A percentile compares a stretch with the other conserved stretches of the same genome.
phyloP scores from a whole-genome alignment of 2,888 invertebrate species.

The Andrena hattorfiana region DNA sequence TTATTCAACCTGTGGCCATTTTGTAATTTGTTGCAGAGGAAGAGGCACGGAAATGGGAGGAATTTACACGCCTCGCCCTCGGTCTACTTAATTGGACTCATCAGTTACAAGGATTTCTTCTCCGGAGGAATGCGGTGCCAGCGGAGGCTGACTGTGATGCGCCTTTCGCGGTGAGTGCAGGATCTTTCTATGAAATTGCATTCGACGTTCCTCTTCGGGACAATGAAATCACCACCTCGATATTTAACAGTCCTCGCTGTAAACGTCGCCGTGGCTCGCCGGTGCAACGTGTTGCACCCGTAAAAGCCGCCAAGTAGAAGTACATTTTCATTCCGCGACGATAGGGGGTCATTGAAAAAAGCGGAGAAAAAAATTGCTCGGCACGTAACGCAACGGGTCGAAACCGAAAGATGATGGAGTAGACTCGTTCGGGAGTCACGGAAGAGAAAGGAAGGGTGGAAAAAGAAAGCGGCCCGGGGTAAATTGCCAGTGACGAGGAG shows the following conservation, averaged over 20 bases:
- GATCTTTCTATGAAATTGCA: not conserved
- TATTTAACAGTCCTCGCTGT: no score
- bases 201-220: no score
- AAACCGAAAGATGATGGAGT: constrained; percentile 3
- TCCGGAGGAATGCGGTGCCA: constrained; percentile 5
- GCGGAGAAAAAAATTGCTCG: not conserved
- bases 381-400: not conserved
- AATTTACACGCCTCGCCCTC: no score
- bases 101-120: no score
- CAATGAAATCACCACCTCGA: no score
- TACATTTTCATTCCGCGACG: no score
- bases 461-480: constrained; percentile 42
- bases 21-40: not conserved
- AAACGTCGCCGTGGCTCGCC: no score
- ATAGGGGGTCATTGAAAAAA: not conserved
- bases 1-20: constrained; percentile 8
- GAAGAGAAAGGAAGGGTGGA: not conserved
- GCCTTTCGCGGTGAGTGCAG: not conserved
- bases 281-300: no score
- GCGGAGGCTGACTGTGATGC: not conserved
- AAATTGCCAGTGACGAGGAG: constrained; percentile 67
- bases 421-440: not conserved
- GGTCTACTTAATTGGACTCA: no score
- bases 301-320: no score
- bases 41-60: not conserved